Evolutionary conservation across 1,140 invertebrate species (phyloP).

Genomic region (Ips nitidus): DNA sequence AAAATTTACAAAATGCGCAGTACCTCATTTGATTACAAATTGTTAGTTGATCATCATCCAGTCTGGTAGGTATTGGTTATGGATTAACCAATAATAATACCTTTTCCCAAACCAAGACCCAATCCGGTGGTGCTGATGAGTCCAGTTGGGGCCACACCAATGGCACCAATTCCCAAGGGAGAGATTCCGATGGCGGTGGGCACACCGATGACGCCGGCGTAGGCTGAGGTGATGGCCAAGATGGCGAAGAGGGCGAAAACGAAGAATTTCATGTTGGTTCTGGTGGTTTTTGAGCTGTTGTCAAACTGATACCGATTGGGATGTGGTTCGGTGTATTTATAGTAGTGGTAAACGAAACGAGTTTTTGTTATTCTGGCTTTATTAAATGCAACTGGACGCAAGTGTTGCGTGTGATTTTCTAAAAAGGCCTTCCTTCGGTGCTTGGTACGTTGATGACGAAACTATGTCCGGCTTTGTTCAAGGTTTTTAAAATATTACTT

Average conservation of each 20-base stretch:
- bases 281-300: background rate
- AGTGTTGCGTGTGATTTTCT: too few relatives aligned
- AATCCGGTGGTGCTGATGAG: background rate
- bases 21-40: background rate
- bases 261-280: background rate
- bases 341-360: background rate
- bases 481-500: too few relatives aligned
- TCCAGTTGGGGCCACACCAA: background rate
- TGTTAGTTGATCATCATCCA: background rate
- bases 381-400: too few relatives aligned
- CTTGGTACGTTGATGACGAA: too few relatives aligned
- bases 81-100: background rate
- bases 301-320: background rate
- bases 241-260: slow-evolving; percentile 1
- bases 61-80: background rate
- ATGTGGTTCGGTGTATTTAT: background rate
- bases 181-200: background rate
- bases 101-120: background rate
- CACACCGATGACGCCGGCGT: background rate
- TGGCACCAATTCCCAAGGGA: background rate
- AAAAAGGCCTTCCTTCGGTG: too few relatives aligned
- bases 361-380: too few relatives aligned
- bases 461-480: too few relatives aligned
- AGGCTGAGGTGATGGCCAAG: background rate
- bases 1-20: background rate